Percentiles rank a stretch among this genome's conserved stretches.
Evolutionary conservation across 1,140 invertebrate genomes (phyloP).

Genomic region (Brachionus rubens): DNA sequence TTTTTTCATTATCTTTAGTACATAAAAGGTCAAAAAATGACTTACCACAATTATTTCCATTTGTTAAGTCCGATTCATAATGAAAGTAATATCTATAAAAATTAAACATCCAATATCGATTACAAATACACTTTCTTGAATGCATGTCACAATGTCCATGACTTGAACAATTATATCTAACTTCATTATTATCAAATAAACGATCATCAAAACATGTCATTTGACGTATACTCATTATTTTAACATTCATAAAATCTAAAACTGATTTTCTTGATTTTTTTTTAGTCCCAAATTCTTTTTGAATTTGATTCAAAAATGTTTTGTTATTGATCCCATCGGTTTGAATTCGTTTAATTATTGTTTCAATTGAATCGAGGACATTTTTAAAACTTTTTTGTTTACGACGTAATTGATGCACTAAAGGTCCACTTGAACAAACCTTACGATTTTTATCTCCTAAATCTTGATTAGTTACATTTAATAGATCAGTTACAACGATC

Average conservation of each 20-base stretch:
- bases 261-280: background rate
- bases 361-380: background rate
- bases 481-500: background rate
- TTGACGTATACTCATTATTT: constrained; percentile 18
- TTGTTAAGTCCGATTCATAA: constrained; percentile 38
- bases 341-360: constrained; percentile 19
- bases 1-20: background rate
- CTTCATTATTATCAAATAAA: background rate
- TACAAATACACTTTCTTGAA: constrained; percentile 40
- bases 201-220: constrained; percentile 24
- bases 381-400: constrained; percentile 29
- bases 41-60: constrained; percentile 44
- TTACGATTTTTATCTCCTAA: background rate
- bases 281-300: background rate
- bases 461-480: background rate
- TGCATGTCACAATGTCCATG: constrained; percentile 38
- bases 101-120: constrained; percentile 43
- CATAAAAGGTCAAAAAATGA: background rate
- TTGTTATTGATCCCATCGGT: background rate
- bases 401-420: background rate
- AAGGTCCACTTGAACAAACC: background rate
- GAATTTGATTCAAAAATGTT: background rate
- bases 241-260: background rate
- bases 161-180: constrained; percentile 21
- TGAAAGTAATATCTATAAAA: constrained; percentile 21